Evolutionary conservation across 2,797 vertebrate genomes (phyloP).

Genomic region (Semotilus atromaculatus): DNA sequence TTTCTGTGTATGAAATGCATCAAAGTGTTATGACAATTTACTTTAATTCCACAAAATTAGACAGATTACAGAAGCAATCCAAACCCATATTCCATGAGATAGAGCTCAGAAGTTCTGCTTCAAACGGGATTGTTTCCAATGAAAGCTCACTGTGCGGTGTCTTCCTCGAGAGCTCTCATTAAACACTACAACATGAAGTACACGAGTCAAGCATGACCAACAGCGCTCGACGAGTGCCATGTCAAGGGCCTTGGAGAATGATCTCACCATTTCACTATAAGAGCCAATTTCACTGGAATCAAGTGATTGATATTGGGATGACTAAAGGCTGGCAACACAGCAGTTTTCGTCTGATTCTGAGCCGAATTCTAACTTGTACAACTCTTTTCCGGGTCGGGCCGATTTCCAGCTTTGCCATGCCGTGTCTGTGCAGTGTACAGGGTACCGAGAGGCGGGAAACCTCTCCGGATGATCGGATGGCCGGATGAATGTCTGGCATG

Average conservation of each 20-base stretch:
- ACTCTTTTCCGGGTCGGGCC: no score
- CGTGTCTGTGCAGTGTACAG: no score
- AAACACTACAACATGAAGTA: conserved; percentile 63
- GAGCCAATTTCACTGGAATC: neutral
- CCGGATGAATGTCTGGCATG: no score
- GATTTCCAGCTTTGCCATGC: no score
- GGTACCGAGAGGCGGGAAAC: no score
- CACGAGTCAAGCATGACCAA: conserved; percentile 66
- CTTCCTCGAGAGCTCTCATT: conserved; percentile 39
- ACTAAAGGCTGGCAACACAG: neutral
- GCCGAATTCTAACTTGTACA: no score
- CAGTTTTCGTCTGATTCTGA: no score
- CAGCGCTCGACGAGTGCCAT: conserved; percentile 59
- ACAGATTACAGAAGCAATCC: neutral
- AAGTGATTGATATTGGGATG: neutral
- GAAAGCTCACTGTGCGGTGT: neutral
- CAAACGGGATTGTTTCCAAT: no score
- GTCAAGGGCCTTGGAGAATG: conserved; percentile 63
- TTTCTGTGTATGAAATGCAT: neutral
- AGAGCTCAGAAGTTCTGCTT: neutral
- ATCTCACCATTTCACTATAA: neutral
- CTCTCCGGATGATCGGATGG: no score
- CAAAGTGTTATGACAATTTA: neutral
- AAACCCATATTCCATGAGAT: neutral
- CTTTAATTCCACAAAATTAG: neutral